These are phyloP conservation scores for Luidia sarsii DNA, from an alignment of 53 echinoderm and acorn worm genomes.

Conservation along the genomic window DNA sequence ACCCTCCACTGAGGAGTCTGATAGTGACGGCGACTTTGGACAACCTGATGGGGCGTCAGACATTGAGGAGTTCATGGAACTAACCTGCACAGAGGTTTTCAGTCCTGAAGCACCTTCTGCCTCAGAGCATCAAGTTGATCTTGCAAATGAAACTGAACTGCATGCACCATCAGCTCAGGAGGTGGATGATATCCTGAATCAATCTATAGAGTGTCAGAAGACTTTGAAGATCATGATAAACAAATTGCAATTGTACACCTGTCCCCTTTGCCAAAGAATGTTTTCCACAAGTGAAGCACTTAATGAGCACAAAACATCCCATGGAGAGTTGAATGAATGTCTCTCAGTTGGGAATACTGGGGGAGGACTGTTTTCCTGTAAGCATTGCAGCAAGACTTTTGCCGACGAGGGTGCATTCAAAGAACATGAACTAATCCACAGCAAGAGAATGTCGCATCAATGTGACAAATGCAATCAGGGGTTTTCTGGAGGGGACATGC, in stretches of 20 bases:
- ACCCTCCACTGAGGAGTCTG: no score
- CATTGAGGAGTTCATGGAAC: not conserved
- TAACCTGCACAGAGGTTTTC: not conserved
- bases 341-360: no score
- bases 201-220: no score
- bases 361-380: no score
- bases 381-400: not conserved
- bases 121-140: not conserved
- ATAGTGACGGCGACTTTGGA: slow-evolving; percentile 18
- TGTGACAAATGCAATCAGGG: not conserved
- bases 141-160: not conserved
- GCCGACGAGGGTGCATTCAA: not conserved
- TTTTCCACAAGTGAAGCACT: no score
- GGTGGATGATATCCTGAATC: no score
- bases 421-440: not conserved
- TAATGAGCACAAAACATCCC: no score
- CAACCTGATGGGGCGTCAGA: not conserved
- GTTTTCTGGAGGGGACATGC: not conserved
- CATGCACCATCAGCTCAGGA: no score
- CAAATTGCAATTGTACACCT: slow-evolving; percentile 10
- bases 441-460: not conserved
- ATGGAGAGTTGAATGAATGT: no score
- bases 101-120: not conserved
- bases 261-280: slow-evolving; percentile 15
- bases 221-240: slow-evolving; percentile 1